These are phyloP conservation scores for Schizopygopsis pylzovi DNA, from an alignment of 2,797 vertebrate species.

Conservation along the genomic window DNA sequence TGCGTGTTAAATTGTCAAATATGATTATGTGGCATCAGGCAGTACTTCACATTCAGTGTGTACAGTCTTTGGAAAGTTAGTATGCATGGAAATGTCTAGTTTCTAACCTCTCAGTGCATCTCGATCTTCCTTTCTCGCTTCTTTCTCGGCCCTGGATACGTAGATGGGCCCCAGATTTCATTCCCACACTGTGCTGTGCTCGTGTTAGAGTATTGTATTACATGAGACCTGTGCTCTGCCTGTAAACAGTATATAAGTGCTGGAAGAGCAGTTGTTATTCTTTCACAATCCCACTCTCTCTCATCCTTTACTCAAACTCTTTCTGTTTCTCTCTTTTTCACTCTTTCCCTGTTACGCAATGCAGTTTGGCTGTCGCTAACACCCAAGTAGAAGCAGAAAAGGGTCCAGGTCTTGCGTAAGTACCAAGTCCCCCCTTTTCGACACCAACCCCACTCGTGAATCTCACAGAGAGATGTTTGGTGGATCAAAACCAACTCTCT, in stretches of 20 bases:
- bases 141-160: constrained; percentile 39
- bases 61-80: not conserved
- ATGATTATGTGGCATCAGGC: constrained; percentile 5
- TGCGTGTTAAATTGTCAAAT: not conserved
- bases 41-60: not conserved
- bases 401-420: constrained; percentile 77
- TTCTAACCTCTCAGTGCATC: constrained; percentile 48
- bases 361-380: constrained; percentile 63
- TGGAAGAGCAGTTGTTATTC: constrained; percentile 71
- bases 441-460: constrained; percentile 68
- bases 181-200: constrained; percentile 56
- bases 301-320: constrained; percentile 40
- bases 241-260: constrained; percentile 69
- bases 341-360: constrained; percentile 69
- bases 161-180: constrained; percentile 55
- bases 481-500: constrained; percentile 15
- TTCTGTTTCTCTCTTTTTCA: constrained; percentile 39
- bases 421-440: constrained; percentile 66
- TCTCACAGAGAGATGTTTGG: constrained; percentile 32
- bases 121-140: constrained; percentile 30
- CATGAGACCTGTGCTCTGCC: constrained; percentile 60
- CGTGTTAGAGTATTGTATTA: constrained; percentile 68
- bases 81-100: constrained; percentile 12
- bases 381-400: constrained; percentile 67
- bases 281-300: constrained; percentile 60